Conservation (phyloP, 2,888 invertebrate species). For the Atherix ibis region DNA sequence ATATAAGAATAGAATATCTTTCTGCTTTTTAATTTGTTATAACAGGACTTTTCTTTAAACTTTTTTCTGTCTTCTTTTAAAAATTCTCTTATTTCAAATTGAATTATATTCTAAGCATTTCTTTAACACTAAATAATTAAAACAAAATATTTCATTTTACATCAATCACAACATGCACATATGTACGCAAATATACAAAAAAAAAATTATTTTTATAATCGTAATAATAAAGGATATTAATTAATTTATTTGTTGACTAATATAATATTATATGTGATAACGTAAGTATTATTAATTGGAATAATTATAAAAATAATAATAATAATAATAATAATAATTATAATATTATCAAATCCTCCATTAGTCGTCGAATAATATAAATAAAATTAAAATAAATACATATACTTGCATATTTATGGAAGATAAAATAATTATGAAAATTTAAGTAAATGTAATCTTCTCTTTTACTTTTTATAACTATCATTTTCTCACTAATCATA, state of each 20-base stretch:
- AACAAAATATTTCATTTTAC: slow-evolving; percentile 6
- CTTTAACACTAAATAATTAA: slow-evolving; percentile 7
- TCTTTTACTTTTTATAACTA: slow-evolving; percentile 1
- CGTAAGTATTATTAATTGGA: slow-evolving; percentile 1
- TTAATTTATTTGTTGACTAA: slow-evolving; percentile 6
- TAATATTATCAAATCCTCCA: slow-evolving; percentile 26
- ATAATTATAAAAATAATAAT: slow-evolving; percentile 3
- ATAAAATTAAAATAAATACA: slow-evolving; percentile 5
- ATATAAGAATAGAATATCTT: too few relatives aligned
- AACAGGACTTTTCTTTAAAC: slow-evolving; percentile 7
- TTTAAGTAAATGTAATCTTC: neutral
- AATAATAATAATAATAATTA: slow-evolving; percentile 1
- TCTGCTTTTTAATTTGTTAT: slow-evolving; percentile 8
- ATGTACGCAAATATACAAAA: slow-evolving; percentile 6
- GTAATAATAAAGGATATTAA: slow-evolving; percentile 5
- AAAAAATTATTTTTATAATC: slow-evolving; percentile 6
- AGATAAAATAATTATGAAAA: slow-evolving; percentile 4
- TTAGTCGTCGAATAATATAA: slow-evolving; percentile 23
- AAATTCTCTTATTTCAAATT: slow-evolving; percentile 17
- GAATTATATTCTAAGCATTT: slow-evolving; percentile 6
- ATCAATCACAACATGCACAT: slow-evolving; percentile 24
- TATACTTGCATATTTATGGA: slow-evolving; percentile 1
- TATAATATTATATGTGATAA: slow-evolving; percentile 5
- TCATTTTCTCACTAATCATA: too few relatives aligned
- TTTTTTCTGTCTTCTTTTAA: slow-evolving; percentile 1